Percentiles rank a stretch among this genome's conserved stretches.
Conservation (phyloP, 2,113 vertebrate species). For the Sebastes fasciatus region DNA sequence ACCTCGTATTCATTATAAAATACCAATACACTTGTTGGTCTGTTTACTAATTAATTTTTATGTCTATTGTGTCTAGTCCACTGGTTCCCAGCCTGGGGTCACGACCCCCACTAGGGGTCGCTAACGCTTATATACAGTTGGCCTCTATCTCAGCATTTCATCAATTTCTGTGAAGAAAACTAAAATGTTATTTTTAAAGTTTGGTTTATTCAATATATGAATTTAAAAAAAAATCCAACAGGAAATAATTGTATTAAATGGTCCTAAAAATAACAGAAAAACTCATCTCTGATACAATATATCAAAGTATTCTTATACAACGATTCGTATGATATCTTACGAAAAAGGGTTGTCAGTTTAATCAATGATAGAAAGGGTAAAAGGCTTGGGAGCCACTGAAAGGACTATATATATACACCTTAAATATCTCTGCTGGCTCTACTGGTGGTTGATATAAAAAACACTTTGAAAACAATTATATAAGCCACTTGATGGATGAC, state of each 20-base stretch:
- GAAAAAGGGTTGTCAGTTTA: background rate
- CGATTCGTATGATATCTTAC: no score
- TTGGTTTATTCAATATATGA: background rate
- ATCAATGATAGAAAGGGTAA: background rate
- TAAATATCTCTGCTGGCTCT: background rate
- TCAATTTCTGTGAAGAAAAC: background rate
- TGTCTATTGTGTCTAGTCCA: background rate
- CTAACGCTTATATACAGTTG: background rate
- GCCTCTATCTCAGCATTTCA: background rate
- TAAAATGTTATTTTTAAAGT: background rate
- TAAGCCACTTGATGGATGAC: background rate
- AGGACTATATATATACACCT: background rate
- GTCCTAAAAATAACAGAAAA: no score
- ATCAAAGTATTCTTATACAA: no score
- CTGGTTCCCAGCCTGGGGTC: background rate
- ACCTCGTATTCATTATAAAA: conserved; percentile 22
- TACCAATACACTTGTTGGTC: background rate
- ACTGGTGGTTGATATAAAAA: conserved; percentile 5
- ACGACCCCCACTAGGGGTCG: background rate
- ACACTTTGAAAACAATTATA: background rate
- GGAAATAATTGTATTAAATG: no score
- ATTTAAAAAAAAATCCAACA: background rate
- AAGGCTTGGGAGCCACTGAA: background rate
- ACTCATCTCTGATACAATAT: no score
- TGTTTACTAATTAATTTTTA: background rate